Evolutionary conservation across 1,140 invertebrate genomes (phyloP), one percentile per base, ranked within the genome.

Genomic region (Pemphigus obesinymphae): DNA sequence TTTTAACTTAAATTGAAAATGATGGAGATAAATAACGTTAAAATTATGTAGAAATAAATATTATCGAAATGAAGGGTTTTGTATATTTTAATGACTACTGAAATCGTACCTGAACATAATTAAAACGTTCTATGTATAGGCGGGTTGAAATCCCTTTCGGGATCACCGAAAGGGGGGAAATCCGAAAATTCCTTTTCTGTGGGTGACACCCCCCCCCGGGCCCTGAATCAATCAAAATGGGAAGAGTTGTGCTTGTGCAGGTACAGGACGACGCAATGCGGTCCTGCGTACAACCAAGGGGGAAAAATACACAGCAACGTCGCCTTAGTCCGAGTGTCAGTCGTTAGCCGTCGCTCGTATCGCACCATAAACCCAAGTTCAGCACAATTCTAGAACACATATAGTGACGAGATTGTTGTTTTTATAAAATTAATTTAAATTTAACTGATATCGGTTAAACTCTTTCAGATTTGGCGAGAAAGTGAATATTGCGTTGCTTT

Each of bases 161-260:
- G 70, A 48, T 48, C 40, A 10, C 43, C 70, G 43, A 45, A 45
- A 7, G n/a, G 70, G 23, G 1, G 23, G 1, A 29, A 50, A 50
- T 31, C 37, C 26, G 76, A 80, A 80, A 80, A 80, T 63, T 80
- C 48, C 63, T 80, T 63, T 80, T 2, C n/a, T 26, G 75, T n/a
- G 37, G 75, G 37, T 43, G 75, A 78, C 55, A 37, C 43, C 70
- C 43, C 11, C 55, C 55, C 29, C 43, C 70, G 26, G 43, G 45
- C 70, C 76, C 50, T 50, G 76, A 80, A 80, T 80, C 76, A 80
- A 80, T 80, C 76, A 80, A 80, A 80, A 61, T 17, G 76, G 55
- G 76, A 80, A 80, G 76, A 80, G 76, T 80, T 61, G 76, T 80
- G 76, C 76, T 63, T 45, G 55, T 80, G 76, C 76, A 80, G 76